Conservation (phyloP, 2,888 invertebrate species). For the Heliconius ethilla region DNA sequence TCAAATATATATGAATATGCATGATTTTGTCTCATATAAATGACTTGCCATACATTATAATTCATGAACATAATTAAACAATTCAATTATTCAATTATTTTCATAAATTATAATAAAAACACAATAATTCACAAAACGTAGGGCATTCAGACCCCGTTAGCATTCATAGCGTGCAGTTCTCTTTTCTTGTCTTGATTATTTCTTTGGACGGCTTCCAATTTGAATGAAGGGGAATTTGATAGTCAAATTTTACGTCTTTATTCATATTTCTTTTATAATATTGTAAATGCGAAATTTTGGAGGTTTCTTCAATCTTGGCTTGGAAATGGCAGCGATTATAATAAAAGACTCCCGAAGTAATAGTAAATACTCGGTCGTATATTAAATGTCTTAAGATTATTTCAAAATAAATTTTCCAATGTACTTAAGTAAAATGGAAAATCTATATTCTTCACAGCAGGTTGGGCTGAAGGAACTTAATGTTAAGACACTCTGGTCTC, state of each 20-base stretch:
- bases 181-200: slow-evolving; percentile 43
- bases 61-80: neutral
- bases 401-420: no score
- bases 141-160: slow-evolving; percentile 32
- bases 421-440: no score
- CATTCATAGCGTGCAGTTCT: slow-evolving; percentile 43
- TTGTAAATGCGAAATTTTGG: slow-evolving; percentile 5
- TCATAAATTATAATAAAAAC: slow-evolving; percentile 21
- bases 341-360: neutral
- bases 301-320: slow-evolving; percentile 20
- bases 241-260: slow-evolving; percentile 39
- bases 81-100: neutral
- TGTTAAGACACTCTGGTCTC: neutral
- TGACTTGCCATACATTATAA: no score
- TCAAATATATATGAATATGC: no score
- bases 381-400: neutral
- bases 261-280: slow-evolving; percentile 31
- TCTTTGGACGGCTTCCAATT: slow-evolving; percentile 42
- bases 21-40: no score
- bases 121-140: slow-evolving; percentile 27
- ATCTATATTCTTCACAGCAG: neutral
- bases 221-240: slow-evolving; percentile 35
- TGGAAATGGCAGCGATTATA: slow-evolving; percentile 3
- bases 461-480: neutral
- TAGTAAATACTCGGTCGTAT: neutral